Conservation (phyloP, 2,113 vertebrate genomes). For the Oceanites oceanicus region DNA sequence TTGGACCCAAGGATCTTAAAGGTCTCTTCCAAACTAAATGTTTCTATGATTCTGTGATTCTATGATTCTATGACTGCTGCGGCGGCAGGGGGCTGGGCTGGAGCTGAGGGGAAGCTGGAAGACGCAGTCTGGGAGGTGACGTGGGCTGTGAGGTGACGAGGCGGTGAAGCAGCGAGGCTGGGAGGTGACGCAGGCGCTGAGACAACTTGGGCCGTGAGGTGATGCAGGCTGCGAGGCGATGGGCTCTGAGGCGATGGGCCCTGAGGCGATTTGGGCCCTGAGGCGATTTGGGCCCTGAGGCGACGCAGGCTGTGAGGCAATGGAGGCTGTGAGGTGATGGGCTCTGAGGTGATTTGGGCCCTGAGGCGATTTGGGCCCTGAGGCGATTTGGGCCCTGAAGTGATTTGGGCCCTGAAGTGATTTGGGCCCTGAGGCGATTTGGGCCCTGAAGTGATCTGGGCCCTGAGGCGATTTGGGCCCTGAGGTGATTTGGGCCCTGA, state of each 20-base stretch:
- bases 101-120: background rate
- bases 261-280: too few relatives aligned
- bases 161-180: background rate
- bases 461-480: background rate
- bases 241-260: too few relatives aligned
- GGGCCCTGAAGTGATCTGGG: background rate
- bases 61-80: too few relatives aligned
- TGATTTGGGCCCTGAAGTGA: background rate
- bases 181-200: background rate
- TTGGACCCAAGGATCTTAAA: too few relatives aligned
- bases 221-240: background rate
- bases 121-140: background rate
- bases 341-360: too few relatives aligned
- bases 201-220: background rate
- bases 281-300: background rate
- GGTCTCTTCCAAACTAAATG: too few relatives aligned
- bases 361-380: too few relatives aligned
- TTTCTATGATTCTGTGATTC: too few relatives aligned
- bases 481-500: background rate
- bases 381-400: background rate
- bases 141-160: rapidly evolving
- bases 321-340: background rate
- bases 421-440: background rate
- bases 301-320: rapidly evolving
- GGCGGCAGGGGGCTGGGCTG: background rate